These are phyloP conservation scores for Meloidogyne floridensis DNA, from an alignment of 1,140 invertebrate genomes.

Conservation along the genomic window DNA sequence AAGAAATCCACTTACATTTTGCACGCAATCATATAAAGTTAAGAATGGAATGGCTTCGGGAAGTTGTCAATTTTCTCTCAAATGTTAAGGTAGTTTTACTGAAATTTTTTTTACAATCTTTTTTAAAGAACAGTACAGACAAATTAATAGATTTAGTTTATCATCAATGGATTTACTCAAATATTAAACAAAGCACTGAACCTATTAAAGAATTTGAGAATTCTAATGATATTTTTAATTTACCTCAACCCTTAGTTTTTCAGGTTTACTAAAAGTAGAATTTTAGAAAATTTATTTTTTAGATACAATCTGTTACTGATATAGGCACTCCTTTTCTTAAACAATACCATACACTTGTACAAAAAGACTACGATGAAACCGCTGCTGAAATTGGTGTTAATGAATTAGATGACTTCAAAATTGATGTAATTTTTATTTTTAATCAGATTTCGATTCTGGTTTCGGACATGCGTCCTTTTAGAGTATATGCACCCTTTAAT, in stretches of 20 bases:
- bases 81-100: not conserved
- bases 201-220: not conserved
- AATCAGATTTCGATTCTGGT: no score
- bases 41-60: no score
- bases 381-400: not conserved
- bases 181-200: conserved; percentile 21
- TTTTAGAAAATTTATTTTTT: not conserved
- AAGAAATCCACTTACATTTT: not conserved
- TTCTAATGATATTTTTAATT: not conserved
- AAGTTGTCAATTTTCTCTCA: not conserved
- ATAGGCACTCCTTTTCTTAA: conserved; percentile 16
- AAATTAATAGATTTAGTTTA: conserved; percentile 17
- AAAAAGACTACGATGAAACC: not conserved
- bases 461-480: no score
- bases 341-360: not conserved
- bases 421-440: not conserved
- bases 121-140: not conserved
- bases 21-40: no score
- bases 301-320: conserved; percentile 16
- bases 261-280: not conserved
- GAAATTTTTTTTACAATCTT: not conserved
- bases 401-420: not conserved
- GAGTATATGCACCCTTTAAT: no score
- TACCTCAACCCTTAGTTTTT: conserved; percentile 11
- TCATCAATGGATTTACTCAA: conserved; percentile 27